Conservation (phyloP, 2,888 invertebrate species). For the Euzetes globulus region DNA sequence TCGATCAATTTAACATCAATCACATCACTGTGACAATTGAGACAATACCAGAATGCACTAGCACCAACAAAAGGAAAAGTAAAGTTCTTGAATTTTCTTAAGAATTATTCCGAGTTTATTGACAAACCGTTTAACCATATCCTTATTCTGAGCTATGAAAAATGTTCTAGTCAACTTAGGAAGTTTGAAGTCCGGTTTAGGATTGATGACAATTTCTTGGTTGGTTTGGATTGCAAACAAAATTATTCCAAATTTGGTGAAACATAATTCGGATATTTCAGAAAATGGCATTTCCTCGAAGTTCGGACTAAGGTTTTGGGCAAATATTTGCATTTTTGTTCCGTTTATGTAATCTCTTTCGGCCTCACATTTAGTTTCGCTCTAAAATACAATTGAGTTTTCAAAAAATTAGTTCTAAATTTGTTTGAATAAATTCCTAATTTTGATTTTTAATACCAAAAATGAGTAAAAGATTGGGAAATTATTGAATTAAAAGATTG, state of each 20-base stretch:
- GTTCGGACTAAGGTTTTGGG: slow-evolving; percentile 97
- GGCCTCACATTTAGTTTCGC: slow-evolving; percentile 69
- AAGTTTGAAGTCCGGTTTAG: slow-evolving; percentile 78
- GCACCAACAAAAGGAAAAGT: too few species aligned
- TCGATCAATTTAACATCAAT: slow-evolving; percentile 97
- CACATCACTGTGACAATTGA: slow-evolving; percentile 96
- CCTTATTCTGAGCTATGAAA: slow-evolving; percentile 99
- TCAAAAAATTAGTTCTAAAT: neutral
- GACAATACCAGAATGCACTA: slow-evolving; percentile 99
- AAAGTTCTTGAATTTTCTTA: neutral
- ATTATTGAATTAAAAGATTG: slow-evolving; percentile 49
- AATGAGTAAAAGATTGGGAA: neutral
- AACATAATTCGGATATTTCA: slow-evolving; percentile 99
- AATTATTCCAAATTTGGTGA: slow-evolving; percentile 91
- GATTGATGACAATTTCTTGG: slow-evolving; percentile 93
- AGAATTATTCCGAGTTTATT: slow-evolving; percentile 40
- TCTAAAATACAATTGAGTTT: neutral
- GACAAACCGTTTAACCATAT: slow-evolving; percentile 93
- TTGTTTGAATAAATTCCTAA: too few species aligned
- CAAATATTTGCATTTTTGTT: slow-evolving; percentile 99
- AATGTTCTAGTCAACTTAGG: slow-evolving; percentile 98
- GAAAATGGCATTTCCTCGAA: slow-evolving; percentile 99
- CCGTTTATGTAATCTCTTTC: slow-evolving; percentile 99
- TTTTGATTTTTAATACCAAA: too few species aligned
- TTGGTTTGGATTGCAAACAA: slow-evolving; percentile 96